A percentile compares a stretch with the other conserved stretches of the same genome.
Evolutionary conservation across 92 coral and sea anemone species (phyloP).

Genomic region (Ricordea florida): DNA sequence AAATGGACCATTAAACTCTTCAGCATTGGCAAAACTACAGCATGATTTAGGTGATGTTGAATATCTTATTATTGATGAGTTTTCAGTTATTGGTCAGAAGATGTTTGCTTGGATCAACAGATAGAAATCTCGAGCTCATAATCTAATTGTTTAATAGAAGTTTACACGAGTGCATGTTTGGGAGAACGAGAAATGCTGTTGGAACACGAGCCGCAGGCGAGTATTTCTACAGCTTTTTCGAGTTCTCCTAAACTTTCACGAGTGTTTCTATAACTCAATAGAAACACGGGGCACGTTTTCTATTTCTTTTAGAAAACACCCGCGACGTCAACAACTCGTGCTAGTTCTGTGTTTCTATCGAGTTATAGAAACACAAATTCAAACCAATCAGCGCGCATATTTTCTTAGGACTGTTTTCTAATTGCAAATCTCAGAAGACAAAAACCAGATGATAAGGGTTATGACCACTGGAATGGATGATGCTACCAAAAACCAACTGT

Average conservation of each 20-base stretch:
- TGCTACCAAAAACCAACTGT: slow-evolving; percentile 1
- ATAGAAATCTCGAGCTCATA: too few species aligned
- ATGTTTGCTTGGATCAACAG: too few species aligned
- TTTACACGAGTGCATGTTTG: too few species aligned
- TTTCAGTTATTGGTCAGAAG: slow-evolving; percentile 34
- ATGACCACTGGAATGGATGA: slow-evolving; percentile 14
- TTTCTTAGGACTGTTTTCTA: neutral
- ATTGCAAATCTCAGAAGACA: slow-evolving; percentile 6
- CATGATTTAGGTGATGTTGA: neutral
- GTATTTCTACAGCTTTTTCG: too few species aligned
- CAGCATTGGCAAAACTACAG: slow-evolving; percentile 18
- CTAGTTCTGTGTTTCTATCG: neutral
- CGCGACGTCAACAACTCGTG: neutral
- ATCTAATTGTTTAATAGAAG: too few species aligned
- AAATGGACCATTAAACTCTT: slow-evolving; percentile 1
- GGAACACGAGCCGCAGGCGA: too few species aligned
- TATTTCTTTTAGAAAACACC: too few species aligned
- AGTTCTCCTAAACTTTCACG: too few species aligned
- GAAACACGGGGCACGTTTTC: too few species aligned
- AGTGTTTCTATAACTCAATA: too few species aligned
- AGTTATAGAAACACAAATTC: neutral
- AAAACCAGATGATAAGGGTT: slow-evolving; percentile 5
- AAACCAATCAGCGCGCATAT: neutral
- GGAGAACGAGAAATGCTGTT: too few species aligned
- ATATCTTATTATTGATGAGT: slow-evolving; percentile 45